phyloP scores from a whole-genome alignment of 64 coral and sea anemone species.

The Montipora efflorescens region DNA sequence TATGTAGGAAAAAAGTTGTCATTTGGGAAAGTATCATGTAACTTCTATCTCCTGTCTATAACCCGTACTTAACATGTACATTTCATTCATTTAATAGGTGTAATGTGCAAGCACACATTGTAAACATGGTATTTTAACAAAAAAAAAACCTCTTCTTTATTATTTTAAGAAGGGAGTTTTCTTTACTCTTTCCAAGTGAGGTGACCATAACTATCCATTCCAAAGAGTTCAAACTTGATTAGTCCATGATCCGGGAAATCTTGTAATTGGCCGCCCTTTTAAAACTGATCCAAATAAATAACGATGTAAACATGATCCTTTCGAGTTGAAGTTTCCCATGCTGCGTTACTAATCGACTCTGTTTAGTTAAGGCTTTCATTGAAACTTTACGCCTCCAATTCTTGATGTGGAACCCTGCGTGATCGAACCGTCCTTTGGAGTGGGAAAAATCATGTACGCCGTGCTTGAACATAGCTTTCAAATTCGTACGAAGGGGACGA shows the following conservation, averaged over 20 bases:
- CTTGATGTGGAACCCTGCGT: conserved; percentile 95
- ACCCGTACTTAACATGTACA: too few relatives aligned
- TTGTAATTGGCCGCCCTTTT: too few relatives aligned
- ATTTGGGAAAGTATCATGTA: too few relatives aligned
- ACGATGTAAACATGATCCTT: too few relatives aligned
- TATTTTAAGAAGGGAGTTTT: background rate
- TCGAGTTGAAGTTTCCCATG: too few relatives aligned
- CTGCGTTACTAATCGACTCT: too few relatives aligned
- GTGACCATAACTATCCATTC: conserved; percentile 58
- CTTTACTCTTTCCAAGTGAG: conserved; percentile 50
- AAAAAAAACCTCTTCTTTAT: too few relatives aligned
- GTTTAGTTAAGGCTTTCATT: background rate
- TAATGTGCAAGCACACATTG: too few relatives aligned
- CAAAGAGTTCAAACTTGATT: conserved; percentile 82
- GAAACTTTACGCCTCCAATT: conserved; percentile 55
- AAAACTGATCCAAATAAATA: too few relatives aligned
- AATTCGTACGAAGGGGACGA: conserved; percentile 87
- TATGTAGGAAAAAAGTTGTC: background rate
- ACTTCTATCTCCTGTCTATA: too few relatives aligned
- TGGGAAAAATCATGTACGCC: conserved; percentile 92
- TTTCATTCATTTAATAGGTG: too few relatives aligned
- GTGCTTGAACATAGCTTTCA: conserved; percentile 93
- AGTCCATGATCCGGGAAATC: conserved; percentile 92
- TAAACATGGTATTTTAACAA: too few relatives aligned
- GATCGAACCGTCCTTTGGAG: conserved; percentile 97